Evolutionary conservation across 2,113 vertebrate genomes (phyloP), one percentile per base, ranked within the genome.

Genomic region (Gambusia affinis): DNA sequence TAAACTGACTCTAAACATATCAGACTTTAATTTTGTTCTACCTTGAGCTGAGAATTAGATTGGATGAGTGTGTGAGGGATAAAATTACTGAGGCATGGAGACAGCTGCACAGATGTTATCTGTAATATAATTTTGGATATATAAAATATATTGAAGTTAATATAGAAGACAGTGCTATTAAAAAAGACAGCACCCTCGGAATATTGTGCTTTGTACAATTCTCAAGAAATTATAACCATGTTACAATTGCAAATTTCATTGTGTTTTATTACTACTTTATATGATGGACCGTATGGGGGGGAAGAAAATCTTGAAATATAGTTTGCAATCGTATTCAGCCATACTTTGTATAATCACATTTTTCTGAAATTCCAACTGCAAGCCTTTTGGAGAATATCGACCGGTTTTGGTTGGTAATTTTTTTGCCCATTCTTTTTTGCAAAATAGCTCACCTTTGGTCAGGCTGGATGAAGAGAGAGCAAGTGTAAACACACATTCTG

Each of bases 141-240:
- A 81, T 91, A 83, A 12, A 30, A 64, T 22, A 64, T 22, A 35
- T 91, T 91, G 67, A 80, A 88, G 33, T 15, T 57, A 76, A 61
- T 63, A 47, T 17, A 47, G 44, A 47, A 5, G 17, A 19, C 44
- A 47, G 44, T 17, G 44, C 17, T 47, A 47, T 47, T 47, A 47
- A 76, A 69, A 35, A 80, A 63, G 70, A 60, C 60, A 2, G 31
- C n/a, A n/a, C 60, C 47, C 6, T 81, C 83, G 67, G 85, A 85
- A 86, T 88, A 75, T 31, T 73, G 33, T 44, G 63, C 60, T 80
- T 79, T 17, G n/a, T 33, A 73, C n/a, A 33, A 14, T 67, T 71
- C 68, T 42, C 51, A 80, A 47, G 24, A 7, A 22, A n/a, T 54
- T 54, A 42, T 42, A 47, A 19, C 15, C 44, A 47, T 19, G 15